Conservation (phyloP, 2,797 vertebrate genomes). For the Merluccius polli region DNA sequence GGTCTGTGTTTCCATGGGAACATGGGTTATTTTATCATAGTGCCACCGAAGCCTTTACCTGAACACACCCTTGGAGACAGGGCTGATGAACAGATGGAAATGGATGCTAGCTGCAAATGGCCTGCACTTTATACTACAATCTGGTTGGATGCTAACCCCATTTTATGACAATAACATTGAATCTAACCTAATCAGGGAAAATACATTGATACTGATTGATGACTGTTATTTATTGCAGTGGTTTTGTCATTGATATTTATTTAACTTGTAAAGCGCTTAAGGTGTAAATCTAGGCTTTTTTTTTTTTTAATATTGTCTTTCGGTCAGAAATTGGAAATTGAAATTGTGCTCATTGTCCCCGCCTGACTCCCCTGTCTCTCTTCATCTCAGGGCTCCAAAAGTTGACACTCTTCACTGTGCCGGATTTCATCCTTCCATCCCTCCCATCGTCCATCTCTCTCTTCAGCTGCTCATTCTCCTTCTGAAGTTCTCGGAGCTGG, state of each 20-base stretch:
- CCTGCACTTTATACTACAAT: no score
- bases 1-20: constrained; percentile 65
- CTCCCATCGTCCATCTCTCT: constrained; percentile 87
- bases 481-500: constrained; percentile 88
- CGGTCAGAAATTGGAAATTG: background rate
- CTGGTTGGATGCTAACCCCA: no score
- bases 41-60: constrained; percentile 29
- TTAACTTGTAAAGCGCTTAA: no score
- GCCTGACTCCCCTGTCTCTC: constrained; percentile 82
- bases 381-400: constrained; percentile 94
- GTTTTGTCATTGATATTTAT: background rate
- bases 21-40: constrained; percentile 48
- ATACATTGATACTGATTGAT: background rate
- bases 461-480: constrained; percentile 87
- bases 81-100: background rate
- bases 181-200: background rate
- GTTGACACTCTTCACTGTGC: constrained; percentile 81
- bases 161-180: background rate
- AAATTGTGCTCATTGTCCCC: constrained; percentile 73
- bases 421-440: constrained; percentile 81
- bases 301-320: background rate
- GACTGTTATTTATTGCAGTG: no score
- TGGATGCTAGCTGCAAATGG: background rate
- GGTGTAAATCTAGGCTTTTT: background rate
- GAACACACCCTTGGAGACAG: background rate